Evolutionary conservation across 2,797 vertebrate species (phyloP).

Genomic region (Poecile montanus): DNA sequence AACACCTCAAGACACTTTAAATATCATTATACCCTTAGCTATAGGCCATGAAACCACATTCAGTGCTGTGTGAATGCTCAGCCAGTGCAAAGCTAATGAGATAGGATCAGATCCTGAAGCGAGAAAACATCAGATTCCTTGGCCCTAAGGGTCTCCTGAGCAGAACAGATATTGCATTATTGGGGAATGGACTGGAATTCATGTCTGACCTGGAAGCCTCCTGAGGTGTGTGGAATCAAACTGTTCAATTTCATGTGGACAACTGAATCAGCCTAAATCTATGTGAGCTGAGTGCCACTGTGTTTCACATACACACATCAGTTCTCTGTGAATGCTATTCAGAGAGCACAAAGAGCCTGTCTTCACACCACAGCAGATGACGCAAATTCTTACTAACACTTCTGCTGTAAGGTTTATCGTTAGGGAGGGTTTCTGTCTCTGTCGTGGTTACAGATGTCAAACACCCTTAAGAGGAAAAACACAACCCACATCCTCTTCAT

Average conservation of each 20-base stretch:
- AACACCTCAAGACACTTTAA: not conserved
- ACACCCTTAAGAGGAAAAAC: not conserved
- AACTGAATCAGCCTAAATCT: not conserved
- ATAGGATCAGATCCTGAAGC: not conserved
- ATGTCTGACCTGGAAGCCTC: not conserved
- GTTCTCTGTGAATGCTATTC: not conserved
- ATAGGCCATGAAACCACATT: not conserved
- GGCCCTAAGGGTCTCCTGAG: not conserved
- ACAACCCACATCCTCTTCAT: slow-evolving; percentile 67
- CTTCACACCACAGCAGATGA: not conserved
- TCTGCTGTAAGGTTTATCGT: not conserved
- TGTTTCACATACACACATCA: not conserved
- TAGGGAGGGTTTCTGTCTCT: not conserved
- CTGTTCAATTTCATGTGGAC: fast-evolving
- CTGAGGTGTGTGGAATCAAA: not conserved
- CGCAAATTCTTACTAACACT: not conserved
- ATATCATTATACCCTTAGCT: not conserved
- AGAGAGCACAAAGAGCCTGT: not conserved
- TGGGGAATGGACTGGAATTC: not conserved
- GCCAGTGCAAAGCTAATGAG: not conserved
- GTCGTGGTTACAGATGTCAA: not conserved
- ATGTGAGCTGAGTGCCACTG: not conserved
- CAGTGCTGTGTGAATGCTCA: not conserved
- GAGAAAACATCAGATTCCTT: not conserved
- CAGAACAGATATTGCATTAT: not conserved